Base-by-base conservation (phyloP, 2,113 vertebrate genomes). In the Fulmarus glacialis region DNA sequence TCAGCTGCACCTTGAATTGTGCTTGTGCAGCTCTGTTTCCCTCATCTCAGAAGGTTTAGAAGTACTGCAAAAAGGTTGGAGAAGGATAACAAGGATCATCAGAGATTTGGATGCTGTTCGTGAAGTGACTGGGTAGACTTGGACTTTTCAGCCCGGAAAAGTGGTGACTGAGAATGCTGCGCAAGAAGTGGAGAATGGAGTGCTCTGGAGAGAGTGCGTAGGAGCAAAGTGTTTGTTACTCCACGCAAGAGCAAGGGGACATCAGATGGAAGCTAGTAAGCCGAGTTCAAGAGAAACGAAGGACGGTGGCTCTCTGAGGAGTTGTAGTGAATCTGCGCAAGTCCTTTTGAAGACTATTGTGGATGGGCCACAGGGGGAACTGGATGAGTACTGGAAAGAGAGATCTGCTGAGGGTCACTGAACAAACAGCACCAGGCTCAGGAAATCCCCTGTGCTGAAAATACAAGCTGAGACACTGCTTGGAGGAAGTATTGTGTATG, bases 401-500 rank as follows among this genome's bases (percentile, higher is more conserved):
- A 77, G 36, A n/a, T 24, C 22, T 56, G 32, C 50, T 4, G 42
- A 10, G 52, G 27, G 24, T 8, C 36, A 30, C 36, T 13, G 22
- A 40, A 12, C 29, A 11, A 34, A 64, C 48, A 38, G 27, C 42
- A 15, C 7, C 0, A 2, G 23, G 17, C 64, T 58, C 30, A 14
- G 32, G 30, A 78, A 62, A 50, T 5, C 40, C 26, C 11, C 16
- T 7, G 15, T 4, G 30, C 42, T 58, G 23, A 12, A 17, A 45
- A 48, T 1, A 64, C 12, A 7, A 5, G 6, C 16, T 6, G 42
- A 16, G 19, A 62, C 4, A 4, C 55, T 12, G n/a, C 55, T 11
- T 29, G 27, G 10, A 8, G 30, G 40, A 55, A 19, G 14, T 6
- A 22, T 0, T 1, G 9, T 1, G 27, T 3, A 4, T 2, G 8